These are phyloP conservation scores for Cavia aperea DNA, from an alignment of 2,113 vertebrate genomes.

Conservation along the genomic window DNA sequence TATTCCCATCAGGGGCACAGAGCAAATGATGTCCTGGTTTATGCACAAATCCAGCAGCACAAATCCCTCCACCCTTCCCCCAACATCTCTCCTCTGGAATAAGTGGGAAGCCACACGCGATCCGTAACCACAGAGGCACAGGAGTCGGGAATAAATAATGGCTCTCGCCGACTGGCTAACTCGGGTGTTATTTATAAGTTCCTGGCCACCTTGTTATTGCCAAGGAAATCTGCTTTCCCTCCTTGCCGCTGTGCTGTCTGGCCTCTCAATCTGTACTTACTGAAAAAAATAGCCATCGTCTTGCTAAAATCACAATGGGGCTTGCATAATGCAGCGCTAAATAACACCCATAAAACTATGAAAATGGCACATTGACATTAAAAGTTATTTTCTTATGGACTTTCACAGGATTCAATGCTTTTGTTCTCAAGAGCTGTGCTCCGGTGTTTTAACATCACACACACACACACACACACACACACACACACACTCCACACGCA, in stretches of 20 bases:
- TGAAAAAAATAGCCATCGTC: slow-evolving; percentile 42
- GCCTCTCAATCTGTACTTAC: slow-evolving; percentile 6
- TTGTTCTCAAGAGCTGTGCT: background rate
- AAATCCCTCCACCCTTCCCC: background rate
- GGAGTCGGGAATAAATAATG: background rate
- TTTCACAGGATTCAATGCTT: slow-evolving; percentile 47
- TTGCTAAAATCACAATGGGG: slow-evolving; percentile 44
- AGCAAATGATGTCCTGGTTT: background rate
- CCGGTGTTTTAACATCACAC: background rate
- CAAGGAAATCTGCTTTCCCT: slow-evolving; percentile 10
- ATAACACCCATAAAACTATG: slow-evolving; percentile 6
- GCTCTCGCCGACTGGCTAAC: background rate
- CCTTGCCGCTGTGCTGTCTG: background rate
- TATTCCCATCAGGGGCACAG: background rate
- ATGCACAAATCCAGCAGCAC: background rate
- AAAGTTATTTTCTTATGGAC: slow-evolving; percentile 46
- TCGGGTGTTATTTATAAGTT: background rate
- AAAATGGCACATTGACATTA: slow-evolving; percentile 41
- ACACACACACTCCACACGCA: background rate
- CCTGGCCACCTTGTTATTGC: slow-evolving; percentile 7
- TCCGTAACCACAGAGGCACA: background rate
- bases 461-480: background rate
- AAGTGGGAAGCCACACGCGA: background rate
- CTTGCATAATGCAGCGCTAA: background rate
- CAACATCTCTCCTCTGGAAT: background rate